Evolutionary conservation across 2,113 vertebrate genomes (phyloP).

Genomic region (Callopanchax toddi): DNA sequence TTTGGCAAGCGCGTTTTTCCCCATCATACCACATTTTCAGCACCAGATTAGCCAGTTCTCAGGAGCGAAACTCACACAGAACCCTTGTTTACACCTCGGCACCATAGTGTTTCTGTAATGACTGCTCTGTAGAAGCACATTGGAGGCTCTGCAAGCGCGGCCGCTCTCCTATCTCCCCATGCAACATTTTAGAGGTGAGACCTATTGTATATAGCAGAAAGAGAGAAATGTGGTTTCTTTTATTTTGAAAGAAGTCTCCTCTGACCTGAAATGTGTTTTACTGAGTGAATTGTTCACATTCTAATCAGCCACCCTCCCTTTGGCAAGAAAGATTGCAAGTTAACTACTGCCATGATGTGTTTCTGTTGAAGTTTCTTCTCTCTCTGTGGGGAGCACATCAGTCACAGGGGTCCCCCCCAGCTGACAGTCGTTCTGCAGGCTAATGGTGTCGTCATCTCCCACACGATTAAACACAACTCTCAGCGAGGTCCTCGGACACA

Average conservation of each 20-base stretch:
- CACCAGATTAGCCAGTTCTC: slow-evolving; percentile 77
- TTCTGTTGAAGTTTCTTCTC: slow-evolving; percentile 62
- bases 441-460: slow-evolving; percentile 69
- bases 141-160: slow-evolving; percentile 48
- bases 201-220: slow-evolving; percentile 51
- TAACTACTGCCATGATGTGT: slow-evolving; percentile 56
- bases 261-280: slow-evolving; percentile 64
- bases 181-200: slow-evolving; percentile 68
- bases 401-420: slow-evolving; percentile 58
- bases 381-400: slow-evolving; percentile 65
- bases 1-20: slow-evolving; percentile 64
- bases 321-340: slow-evolving; percentile 54
- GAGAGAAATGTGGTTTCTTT: slow-evolving; percentile 54
- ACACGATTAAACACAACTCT: slow-evolving; percentile 57
- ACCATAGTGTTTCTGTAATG: slow-evolving; percentile 64
- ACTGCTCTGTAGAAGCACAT: slow-evolving; percentile 58
- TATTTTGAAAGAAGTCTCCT: slow-evolving; percentile 57
- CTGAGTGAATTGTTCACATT: slow-evolving; percentile 49
- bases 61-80: slow-evolving; percentile 65
- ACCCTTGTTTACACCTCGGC: slow-evolving; percentile 72
- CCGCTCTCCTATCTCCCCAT: slow-evolving; percentile 66
- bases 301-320: slow-evolving; percentile 47
- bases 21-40: slow-evolving; percentile 71
- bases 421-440: slow-evolving; percentile 59
- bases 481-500: slow-evolving; percentile 72